phyloP scores from a whole-genome alignment of 2,888 invertebrate species.

The Andrena camellia region DNA sequence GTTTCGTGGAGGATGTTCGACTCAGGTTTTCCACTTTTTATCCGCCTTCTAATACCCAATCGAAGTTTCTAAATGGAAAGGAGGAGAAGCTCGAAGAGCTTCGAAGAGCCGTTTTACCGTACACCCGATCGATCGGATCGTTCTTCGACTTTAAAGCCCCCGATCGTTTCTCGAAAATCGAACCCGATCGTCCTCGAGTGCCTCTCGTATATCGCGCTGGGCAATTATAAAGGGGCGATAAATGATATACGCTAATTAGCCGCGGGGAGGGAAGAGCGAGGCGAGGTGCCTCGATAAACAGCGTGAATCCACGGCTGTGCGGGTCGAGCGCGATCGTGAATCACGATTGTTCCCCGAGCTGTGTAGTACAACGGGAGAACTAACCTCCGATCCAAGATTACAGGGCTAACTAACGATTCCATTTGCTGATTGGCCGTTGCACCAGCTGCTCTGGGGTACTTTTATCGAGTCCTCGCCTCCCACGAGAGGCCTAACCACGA shows the following conservation, averaged over 20 bases:
- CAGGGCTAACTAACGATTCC: slow-evolving; percentile 72
- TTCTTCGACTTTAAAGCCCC: not conserved
- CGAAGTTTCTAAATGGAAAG: no score
- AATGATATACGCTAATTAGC: slow-evolving; percentile 65
- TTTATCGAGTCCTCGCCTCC: slow-evolving; percentile 57
- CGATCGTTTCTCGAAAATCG: not conserved
- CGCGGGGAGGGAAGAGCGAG: slow-evolving; percentile 1
- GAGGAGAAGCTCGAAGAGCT: no score
- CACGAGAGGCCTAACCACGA: slow-evolving; percentile 52
- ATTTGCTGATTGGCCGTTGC: slow-evolving; percentile 68
- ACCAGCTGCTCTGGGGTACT: slow-evolving; percentile 52
- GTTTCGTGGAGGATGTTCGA: not conserved
- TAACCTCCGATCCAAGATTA: slow-evolving; percentile 69
- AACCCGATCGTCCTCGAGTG: not conserved
- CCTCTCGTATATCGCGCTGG: not conserved
- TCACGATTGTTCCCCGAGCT: slow-evolving; percentile 62
- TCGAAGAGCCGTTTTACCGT: no score
- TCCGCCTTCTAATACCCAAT: no score
- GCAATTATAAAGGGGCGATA: slow-evolving; percentile 46
- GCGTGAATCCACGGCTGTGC: slow-evolving; percentile 40
- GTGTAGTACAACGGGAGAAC: slow-evolving; percentile 70
- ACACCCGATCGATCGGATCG: not conserved
- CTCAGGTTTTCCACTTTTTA: not conserved
- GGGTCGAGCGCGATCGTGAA: slow-evolving; percentile 59
- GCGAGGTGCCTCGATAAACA: slow-evolving; percentile 49